Evolutionary conservation across 2,797 vertebrate genomes (phyloP), one percentile per base, ranked within the genome.

Genomic region (Hylomyscus alleni): DNA sequence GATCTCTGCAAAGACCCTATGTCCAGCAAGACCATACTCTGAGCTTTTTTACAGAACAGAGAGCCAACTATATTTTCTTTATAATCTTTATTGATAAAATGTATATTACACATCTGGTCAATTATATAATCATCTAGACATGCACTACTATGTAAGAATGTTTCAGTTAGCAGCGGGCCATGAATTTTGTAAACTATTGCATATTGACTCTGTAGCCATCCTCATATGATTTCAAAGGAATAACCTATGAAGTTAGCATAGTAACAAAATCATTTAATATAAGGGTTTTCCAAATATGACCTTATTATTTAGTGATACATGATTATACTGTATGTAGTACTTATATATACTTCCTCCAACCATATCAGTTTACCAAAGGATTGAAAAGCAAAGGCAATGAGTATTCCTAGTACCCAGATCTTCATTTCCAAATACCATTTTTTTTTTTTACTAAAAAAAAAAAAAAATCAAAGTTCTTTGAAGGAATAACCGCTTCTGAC

Each of bases 361-460:
- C 26, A 8, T 37, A 15, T 62, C 44, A 90, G 80, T 17, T 58
- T 50, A 58, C 37, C 7, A 85, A 81, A 85, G 47, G 31, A 50
- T 37, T 26, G 34, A 72, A 76, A 83, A 65, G 13, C 56, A 76
- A 4, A 89, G 29, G 40, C 73, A 75, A 11, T 37, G 37, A 92
- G 8, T 20, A 78, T 20, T 67, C 8, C 47, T 67, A 88, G 6
- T 4, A 50, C 65, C 47, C 34, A n/a, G 65, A 67, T 69, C 88
- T 81, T 87, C 37, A 93, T 92, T 77, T 93, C 65, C 58, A 83
- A 92, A 65, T 69, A 89, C 50, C 47, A 15, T 44, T 91, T 91
- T 56, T 44, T 91, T 91, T 56, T 44, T 34, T 44, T 34, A 26
- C 40, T 72, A 50, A 80, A 78, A 54, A 52, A 52, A 52, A 50